Evolutionary conservation across 2,888 invertebrate genomes (phyloP).

Genomic region (Andricus curvator): DNA sequence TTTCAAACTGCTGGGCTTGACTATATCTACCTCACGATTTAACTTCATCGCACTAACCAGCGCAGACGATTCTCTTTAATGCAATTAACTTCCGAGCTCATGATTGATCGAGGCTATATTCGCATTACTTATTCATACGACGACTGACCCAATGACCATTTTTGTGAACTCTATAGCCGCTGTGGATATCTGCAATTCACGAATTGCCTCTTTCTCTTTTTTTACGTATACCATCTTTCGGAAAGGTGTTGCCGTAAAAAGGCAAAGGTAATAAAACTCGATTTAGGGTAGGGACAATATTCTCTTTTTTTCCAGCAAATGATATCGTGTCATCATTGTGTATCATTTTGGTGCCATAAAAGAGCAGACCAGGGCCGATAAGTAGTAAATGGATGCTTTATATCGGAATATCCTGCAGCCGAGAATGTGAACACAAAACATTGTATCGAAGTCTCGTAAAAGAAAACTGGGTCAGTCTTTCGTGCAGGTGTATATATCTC

Average conservation of each 20-base stretch:
- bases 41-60: not conserved
- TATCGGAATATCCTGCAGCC: slow-evolving; percentile 36
- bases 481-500: slow-evolving; percentile 55
- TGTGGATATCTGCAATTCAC: not conserved
- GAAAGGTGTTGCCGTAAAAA: not conserved
- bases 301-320: not conserved
- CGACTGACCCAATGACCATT: not conserved
- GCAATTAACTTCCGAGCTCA: not conserved
- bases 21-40: not conserved
- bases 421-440: slow-evolving; percentile 41
- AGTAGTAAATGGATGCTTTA: slow-evolving; percentile 20
- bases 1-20: not conserved
- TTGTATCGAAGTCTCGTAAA: slow-evolving; percentile 26
- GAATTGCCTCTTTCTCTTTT: not conserved
- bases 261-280: not conserved
- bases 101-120: not conserved
- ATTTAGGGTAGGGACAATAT: not conserved
- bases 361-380: slow-evolving; percentile 16
- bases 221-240: not conserved
- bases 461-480: slow-evolving; percentile 58
- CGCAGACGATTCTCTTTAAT: not conserved
- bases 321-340: slow-evolving; percentile 9
- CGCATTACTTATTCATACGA: slow-evolving; percentile 7
- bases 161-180: not conserved
- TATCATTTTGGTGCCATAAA: not conserved